These are phyloP conservation scores for Hydra vulgaris DNA, from an alignment of 30 jellyfish, hydroid and myxozoan species.

Conservation along the genomic window DNA sequence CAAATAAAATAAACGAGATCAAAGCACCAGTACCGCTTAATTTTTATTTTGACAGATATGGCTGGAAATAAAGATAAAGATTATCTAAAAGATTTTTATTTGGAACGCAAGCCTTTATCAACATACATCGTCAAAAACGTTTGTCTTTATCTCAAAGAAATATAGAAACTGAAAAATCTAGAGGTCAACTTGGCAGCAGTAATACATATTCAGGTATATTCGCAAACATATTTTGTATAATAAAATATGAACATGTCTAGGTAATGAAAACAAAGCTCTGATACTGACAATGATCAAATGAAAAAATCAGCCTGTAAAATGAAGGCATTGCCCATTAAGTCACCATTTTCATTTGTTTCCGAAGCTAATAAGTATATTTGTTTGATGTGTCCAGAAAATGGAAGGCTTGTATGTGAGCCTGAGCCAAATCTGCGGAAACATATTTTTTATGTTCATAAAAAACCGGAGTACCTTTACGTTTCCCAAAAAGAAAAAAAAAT, in stretches of 20 bases:
- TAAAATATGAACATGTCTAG: neutral
- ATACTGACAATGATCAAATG: neutral
- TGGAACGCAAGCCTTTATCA: neutral
- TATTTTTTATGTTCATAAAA: neutral
- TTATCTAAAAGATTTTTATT: neutral
- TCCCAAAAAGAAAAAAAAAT: too few relatives aligned
- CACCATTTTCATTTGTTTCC: neutral
- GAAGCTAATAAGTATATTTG: neutral
- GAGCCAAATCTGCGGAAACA: neutral
- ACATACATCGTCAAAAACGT: neutral
- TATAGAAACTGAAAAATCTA: neutral
- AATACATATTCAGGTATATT: neutral
- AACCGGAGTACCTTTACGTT: neutral
- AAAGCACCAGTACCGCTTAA: neutral
- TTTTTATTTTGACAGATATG: neutral
- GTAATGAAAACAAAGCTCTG: neutral
- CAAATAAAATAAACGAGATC: neutral
- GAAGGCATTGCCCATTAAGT: neutral
- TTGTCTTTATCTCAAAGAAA: neutral
- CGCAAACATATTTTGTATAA: neutral
- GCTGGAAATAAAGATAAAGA: neutral
- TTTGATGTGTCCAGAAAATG: neutral
- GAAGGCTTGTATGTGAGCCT: neutral
- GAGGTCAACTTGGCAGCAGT: neutral
- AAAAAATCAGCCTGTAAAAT: neutral